Percentiles rank a stretch among this genome's conserved stretches.
Conservation (phyloP, 2,888 invertebrate genomes). For the Trimorus sp. region DNA sequence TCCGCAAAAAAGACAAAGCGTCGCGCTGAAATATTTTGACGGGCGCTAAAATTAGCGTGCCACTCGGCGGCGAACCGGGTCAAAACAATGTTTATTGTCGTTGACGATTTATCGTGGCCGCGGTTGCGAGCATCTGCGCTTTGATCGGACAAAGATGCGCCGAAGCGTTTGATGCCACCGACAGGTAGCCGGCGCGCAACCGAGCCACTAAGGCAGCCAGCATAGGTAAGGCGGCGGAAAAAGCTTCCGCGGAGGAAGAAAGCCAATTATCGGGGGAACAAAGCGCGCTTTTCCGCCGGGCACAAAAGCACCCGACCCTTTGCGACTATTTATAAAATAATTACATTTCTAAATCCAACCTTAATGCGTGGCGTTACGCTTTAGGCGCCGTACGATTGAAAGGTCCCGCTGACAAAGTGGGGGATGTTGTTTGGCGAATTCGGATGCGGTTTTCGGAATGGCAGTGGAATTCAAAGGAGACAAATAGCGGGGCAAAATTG, state of each 20-base stretch:
- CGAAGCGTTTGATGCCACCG: constrained; percentile 48
- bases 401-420: too few relatives aligned
- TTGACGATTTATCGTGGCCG: constrained; percentile 37
- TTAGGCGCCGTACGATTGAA: constrained; percentile 42
- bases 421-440: too few relatives aligned
- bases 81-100: constrained; percentile 57
- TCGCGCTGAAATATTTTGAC: constrained; percentile 24
- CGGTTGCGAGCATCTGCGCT: constrained; percentile 28
- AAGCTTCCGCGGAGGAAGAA: constrained; percentile 26
- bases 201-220: constrained; percentile 15
- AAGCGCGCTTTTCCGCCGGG: constrained; percentile 53
- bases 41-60: constrained; percentile 38
- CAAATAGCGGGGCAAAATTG: too few relatives aligned
- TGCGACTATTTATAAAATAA: constrained; percentile 61
- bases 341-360: constrained; percentile 61
- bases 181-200: constrained; percentile 59
- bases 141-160: constrained; percentile 47
- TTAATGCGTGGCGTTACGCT: constrained; percentile 43
- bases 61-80: constrained; percentile 46
- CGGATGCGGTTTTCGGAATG: too few relatives aligned
- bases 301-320: constrained; percentile 57
- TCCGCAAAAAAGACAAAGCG: background rate
- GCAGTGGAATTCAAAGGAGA: too few relatives aligned
- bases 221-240: too few relatives aligned
- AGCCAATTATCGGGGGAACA: constrained; percentile 57